Evolutionary conservation across 2,113 vertebrate species (phyloP).

Genomic region (Amblyornis subalaris): DNA sequence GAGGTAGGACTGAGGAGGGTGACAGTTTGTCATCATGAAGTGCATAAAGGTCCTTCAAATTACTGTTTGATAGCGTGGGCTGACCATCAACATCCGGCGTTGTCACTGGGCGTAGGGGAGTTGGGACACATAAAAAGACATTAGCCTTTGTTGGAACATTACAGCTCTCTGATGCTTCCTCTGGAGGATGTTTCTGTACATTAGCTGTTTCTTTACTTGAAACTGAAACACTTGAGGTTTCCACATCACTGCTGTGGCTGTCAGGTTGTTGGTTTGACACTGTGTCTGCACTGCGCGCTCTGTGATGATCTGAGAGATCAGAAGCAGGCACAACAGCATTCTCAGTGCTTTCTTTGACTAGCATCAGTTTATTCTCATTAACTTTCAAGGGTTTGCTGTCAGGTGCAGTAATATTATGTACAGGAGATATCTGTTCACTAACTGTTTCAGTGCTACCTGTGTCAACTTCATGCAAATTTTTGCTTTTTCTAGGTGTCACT

Average conservation of each 20-base stretch:
- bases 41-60: conserved; percentile 51
- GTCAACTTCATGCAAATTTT: neutral
- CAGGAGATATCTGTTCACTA: neutral
- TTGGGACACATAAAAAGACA: conserved; percentile 18
- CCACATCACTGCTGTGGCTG: neutral
- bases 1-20: conserved; percentile 44
- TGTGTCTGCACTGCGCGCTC: neutral
- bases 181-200: conserved; percentile 36
- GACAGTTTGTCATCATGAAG: conserved; percentile 44
- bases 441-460: neutral
- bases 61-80: neutral
- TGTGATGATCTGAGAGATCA: neutral
- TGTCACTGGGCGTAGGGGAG: neutral
- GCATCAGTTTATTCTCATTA: conserved; percentile 4
- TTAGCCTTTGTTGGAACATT: neutral
- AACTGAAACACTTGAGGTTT: neutral
- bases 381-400: neutral
- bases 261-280: neutral
- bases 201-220: conserved; percentile 6
- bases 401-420: neutral
- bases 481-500: neutral
- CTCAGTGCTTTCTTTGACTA: neutral
- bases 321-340: neutral
- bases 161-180: conserved; percentile 25
- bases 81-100: conserved; percentile 24